Conservation (phyloP, 2,113 vertebrate species). For the Holacanthus passer region DNA sequence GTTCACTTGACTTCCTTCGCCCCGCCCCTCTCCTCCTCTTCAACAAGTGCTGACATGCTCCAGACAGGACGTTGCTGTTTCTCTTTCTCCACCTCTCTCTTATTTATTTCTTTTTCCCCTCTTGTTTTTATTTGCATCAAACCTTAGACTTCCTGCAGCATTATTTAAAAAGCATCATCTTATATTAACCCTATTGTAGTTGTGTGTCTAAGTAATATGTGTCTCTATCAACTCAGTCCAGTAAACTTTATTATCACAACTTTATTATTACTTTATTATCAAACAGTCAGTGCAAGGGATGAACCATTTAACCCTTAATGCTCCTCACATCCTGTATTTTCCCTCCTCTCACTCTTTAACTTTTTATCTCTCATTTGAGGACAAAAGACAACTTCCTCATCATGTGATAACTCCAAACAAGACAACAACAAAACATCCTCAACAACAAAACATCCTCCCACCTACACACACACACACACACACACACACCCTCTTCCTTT, state of each 20-base stretch:
- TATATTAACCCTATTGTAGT: not conserved
- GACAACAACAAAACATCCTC: slow-evolving; percentile 19
- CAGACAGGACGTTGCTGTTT: slow-evolving; percentile 24
- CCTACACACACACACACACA: slow-evolving; percentile 16
- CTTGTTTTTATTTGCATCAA: not conserved
- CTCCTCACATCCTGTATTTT: not conserved
- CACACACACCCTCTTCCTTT: too few species aligned
- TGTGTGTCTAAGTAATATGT: not conserved
- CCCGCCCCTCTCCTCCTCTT: slow-evolving; percentile 23
- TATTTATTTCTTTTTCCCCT: not conserved
- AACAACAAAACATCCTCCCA: slow-evolving; percentile 8
- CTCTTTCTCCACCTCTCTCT: not conserved
- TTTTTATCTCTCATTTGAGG: slow-evolving; percentile 4
- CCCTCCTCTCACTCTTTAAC: not conserved
- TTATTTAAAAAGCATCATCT: too few species aligned
- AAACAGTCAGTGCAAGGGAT: too few species aligned
- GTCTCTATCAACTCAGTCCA: not conserved
- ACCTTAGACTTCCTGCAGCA: not conserved
- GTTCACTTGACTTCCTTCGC: not conserved
- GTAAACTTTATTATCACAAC: too few species aligned
- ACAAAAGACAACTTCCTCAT: slow-evolving; percentile 27
- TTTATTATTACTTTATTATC: not conserved
- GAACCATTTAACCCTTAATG: not conserved
- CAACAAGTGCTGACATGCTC: slow-evolving; percentile 84
- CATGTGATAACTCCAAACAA: slow-evolving; percentile 16